Percentiles rank a stretch among this genome's conserved stretches.
These are phyloP conservation scores for Balearica regulorum DNA, from an alignment of 2,797 vertebrate species.

Conservation along the genomic window DNA sequence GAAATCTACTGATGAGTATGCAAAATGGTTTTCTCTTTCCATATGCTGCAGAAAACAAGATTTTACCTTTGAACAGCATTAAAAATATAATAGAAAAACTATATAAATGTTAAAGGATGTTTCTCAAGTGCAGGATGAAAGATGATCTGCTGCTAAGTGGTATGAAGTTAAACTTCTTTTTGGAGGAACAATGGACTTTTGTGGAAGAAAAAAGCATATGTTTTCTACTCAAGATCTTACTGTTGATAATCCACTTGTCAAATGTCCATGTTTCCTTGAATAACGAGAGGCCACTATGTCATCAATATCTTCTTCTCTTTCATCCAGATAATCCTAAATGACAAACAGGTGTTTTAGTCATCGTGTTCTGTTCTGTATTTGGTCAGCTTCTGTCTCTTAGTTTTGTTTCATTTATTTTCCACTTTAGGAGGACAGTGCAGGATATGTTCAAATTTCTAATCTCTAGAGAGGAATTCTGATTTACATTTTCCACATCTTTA, in stretches of 20 bases:
- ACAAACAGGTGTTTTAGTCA: neutral
- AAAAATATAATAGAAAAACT: neutral
- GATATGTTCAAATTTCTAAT: neutral
- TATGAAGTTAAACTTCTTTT: neutral
- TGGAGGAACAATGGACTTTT: neutral
- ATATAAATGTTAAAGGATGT: neutral
- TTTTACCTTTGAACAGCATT: neutral
- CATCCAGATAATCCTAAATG: conserved; percentile 80
- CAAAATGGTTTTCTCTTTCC: neutral
- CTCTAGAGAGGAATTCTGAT: neutral
- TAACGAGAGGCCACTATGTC: conserved; percentile 79
- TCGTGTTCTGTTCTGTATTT: neutral
- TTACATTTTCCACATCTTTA: neutral
- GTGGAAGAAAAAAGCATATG: neutral
- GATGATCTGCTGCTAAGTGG: neutral
- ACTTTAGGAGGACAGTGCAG: neutral
- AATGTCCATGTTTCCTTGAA: conserved; percentile 61
- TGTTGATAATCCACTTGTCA: conserved; percentile 82
- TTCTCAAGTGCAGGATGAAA: neutral
- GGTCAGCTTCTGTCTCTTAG: neutral
- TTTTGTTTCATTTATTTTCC: neutral
- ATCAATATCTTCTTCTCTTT: conserved; percentile 85
- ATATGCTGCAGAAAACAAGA: neutral
- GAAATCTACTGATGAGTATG: neutral
- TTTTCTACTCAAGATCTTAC: conserved; percentile 73